Conservation (phyloP, 2,113 vertebrate genomes). For the Phylloscopus whistleri region DNA sequence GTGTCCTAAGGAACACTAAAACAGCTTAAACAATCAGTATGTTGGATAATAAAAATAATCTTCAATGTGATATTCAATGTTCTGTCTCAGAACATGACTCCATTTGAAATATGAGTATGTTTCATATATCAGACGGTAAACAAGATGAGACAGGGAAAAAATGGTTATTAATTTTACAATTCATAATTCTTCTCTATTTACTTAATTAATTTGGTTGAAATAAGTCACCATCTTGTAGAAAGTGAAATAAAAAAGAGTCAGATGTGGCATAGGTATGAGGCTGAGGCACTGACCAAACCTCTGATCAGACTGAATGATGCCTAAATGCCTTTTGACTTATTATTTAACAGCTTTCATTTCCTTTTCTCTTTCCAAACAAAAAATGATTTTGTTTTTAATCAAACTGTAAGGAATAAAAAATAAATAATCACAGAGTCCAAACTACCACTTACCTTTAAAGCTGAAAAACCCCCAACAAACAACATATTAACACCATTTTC, state of each 20-base stretch:
- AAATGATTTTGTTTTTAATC: background rate
- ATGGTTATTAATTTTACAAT: background rate
- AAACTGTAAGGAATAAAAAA: background rate
- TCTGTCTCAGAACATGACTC: background rate
- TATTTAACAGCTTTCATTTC: background rate
- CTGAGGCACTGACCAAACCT: background rate
- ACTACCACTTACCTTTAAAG: background rate
- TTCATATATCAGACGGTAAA: background rate
- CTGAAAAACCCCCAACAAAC: rapidly evolving
- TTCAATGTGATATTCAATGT: background rate
- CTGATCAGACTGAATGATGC: background rate
- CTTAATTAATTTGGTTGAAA: background rate
- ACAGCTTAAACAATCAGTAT: background rate
- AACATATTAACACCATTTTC: background rate
- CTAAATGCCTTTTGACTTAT: background rate
- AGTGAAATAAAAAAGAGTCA: background rate
- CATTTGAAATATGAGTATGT: background rate
- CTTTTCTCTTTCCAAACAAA: background rate
- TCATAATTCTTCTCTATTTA: background rate
- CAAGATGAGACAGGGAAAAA: background rate
- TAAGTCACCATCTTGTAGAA: background rate
- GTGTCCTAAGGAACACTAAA: background rate
- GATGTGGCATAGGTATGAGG: background rate
- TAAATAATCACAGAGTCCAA: background rate
- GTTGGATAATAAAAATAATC: background rate